Evolutionary conservation across 2,113 vertebrate species (phyloP), one percentile per base, ranked within the genome.

Genomic region (Bothrops jararaca): DNA sequence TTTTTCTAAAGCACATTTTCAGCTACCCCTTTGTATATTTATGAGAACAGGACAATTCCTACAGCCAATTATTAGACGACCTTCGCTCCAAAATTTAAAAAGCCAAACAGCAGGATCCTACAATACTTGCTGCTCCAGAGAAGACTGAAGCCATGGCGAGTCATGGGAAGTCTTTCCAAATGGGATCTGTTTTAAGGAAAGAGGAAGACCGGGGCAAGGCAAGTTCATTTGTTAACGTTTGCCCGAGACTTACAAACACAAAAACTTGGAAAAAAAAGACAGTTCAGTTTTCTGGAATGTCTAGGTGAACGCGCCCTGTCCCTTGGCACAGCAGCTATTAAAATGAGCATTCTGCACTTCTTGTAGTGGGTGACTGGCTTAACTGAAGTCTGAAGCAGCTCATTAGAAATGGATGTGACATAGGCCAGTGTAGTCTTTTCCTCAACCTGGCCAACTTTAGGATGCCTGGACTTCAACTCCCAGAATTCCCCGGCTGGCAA

Each of bases 211-310:
- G 20, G 12, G 90, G 58, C n/a, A 23, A 50, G 80, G 42, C 20
- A 58, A 10, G 52, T 69, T 52, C 85, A 42, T 52, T 50, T 26
- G 29, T 50, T 88, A 64, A 92, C 10, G 22, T 58, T 89, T 39
- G 20, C 8, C 9, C 42, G 22, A 29, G 48, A 60, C 15, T 24
- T 29, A 52, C 89, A 22, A 12, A n/a, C 57, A 69, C 58, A 90
- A 18, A 69, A n/a, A 56, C 52, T n/a, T 88, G 0, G 26, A 60
- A 94, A 93, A 45, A 45, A 89, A 94, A 93, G 90, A 64, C 69
- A 34, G 94, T 74, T 5, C 6, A 92, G 93, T 94, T 24, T 39
- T 94, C 87, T 1, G 92, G 53, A 24, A 54, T 69, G 93, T 93
- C 94, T 90, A 93, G 58, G 90, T 95, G 91, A 89, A 50, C 10